These are phyloP conservation scores for Drosophila anceps DNA, from an alignment of 2,888 invertebrate species.

Conservation along the genomic window DNA sequence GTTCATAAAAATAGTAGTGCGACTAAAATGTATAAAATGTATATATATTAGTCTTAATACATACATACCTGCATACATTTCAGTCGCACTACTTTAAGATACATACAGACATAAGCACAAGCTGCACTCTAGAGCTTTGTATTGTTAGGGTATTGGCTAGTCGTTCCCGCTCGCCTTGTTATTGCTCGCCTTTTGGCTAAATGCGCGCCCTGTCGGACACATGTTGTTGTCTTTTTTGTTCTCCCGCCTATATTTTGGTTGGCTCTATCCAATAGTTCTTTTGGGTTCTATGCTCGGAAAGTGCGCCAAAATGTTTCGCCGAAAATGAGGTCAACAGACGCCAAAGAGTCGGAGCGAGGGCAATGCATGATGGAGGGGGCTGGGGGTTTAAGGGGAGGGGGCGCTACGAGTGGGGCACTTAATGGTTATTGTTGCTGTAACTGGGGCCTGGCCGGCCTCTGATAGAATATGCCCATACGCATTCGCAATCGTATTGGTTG, in stretches of 20 bases:
- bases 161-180: background rate
- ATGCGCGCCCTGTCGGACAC: constrained; percentile 25
- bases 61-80: too few species aligned
- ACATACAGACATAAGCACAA: too few species aligned
- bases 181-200: background rate
- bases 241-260: constrained; percentile 11
- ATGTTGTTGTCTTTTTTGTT: constrained; percentile 24
- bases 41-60: too few species aligned
- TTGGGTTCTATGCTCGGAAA: constrained; percentile 37
- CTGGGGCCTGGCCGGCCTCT: constrained; percentile 41
- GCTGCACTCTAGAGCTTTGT: too few species aligned
- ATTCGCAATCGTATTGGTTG: constrained; percentile 24
- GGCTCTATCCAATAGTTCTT: constrained; percentile 34
- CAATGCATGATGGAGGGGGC: background rate
- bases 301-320: constrained; percentile 65
- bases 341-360: constrained; percentile 62
- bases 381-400: background rate
- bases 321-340: constrained; percentile 81
- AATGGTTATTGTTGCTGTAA: constrained; percentile 66
- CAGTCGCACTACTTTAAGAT: too few species aligned
- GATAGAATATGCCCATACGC: constrained; percentile 37
- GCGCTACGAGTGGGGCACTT: constrained; percentile 35
- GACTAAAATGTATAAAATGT: too few species aligned
- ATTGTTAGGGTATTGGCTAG: background rate
- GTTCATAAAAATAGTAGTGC: too few species aligned